Base-by-base conservation (phyloP, 2,888 invertebrate species). In the Microdon myrmicae region DNA sequence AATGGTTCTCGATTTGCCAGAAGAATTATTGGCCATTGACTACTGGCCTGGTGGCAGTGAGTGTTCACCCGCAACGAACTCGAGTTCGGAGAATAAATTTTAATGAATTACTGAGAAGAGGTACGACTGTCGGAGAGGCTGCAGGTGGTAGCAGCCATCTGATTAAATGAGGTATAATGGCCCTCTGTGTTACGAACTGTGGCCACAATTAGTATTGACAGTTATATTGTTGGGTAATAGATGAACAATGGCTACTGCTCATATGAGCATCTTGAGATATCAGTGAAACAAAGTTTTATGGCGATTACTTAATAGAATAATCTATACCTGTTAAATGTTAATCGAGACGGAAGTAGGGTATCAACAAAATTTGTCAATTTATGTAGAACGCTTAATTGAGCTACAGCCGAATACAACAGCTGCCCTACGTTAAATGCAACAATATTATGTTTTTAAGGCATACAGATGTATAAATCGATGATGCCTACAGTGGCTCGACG, bases 1-100 rank as follows among this genome's bases (percentile, higher is more conserved):
- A 64, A 64, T 64, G 64, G 64, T 64, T 56, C 41, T 56, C 64
- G 64, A 64, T 64, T 64, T 64, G 51, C 35, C 51, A 47, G 26
- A 64, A 64, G 64, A 64, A 56, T 64, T 64, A 64, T 64, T 56
- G 64, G 32, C 56, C 51, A 56, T 64, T n/a, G n/a, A n/a, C n/a
- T n/a, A 64, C 56, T 56, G 64, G 47, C 35, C 43, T 41, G 39
- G 44, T 39, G 54, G 17, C 55, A 43, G 26, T 41, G 37, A 56
- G 45, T 39, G 41, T 41, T 41, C 39, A 26, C 44, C 34, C 39
- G 39, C 49, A 37, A 37, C 28, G 39, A 41, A 39, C 51, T 34
- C 47, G 17, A 41, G 37, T 64, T 64, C 56, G 37, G 41, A 32
- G 44, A 51, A 56, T 64, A 64, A 64, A 56, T 64, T 64, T 56